phyloP scores from a whole-genome alignment of 2,888 invertebrate genomes.

The Cephus pulcher region DNA sequence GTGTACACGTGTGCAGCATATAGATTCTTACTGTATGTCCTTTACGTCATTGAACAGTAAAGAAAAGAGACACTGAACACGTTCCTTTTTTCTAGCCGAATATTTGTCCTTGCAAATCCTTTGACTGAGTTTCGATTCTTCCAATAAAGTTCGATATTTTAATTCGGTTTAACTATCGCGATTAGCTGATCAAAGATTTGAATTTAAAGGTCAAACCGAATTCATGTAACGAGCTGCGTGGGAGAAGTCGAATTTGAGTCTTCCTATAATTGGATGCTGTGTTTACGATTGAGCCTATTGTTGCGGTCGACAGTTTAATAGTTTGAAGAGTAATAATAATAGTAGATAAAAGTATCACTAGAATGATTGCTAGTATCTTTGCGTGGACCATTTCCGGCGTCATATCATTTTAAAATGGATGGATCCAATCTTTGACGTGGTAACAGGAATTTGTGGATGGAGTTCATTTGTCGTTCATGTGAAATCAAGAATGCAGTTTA shows the following conservation, averaged over 20 bases:
- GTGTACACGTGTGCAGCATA: conserved; percentile 6
- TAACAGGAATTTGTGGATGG: neutral
- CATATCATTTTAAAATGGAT: conserved; percentile 7
- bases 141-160: too few relatives aligned
- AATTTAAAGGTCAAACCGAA: too few relatives aligned
- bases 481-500: conserved; percentile 26
- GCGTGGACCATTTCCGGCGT: conserved; percentile 9
- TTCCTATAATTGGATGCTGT: neutral
- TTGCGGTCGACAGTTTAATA: neutral
- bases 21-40: conserved; percentile 16
- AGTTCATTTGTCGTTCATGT: conserved; percentile 1
- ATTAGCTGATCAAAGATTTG: too few relatives aligned
- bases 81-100: neutral
- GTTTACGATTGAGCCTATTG: neutral
- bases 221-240: too few relatives aligned
- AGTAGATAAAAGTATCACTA: neutral
- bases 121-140: too few relatives aligned
- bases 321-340: neutral
- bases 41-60: neutral
- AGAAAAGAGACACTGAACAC: neutral
- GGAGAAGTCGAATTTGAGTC: neutral
- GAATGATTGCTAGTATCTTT: conserved; percentile 31
- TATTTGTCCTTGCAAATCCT: neutral
- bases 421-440: neutral
- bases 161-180: too few relatives aligned